A percentile compares a stretch with the other conserved stretches of the same genome.
phyloP scores from a whole-genome alignment of 2,888 invertebrate species.

The Dicyrtomina minuta region DNA sequence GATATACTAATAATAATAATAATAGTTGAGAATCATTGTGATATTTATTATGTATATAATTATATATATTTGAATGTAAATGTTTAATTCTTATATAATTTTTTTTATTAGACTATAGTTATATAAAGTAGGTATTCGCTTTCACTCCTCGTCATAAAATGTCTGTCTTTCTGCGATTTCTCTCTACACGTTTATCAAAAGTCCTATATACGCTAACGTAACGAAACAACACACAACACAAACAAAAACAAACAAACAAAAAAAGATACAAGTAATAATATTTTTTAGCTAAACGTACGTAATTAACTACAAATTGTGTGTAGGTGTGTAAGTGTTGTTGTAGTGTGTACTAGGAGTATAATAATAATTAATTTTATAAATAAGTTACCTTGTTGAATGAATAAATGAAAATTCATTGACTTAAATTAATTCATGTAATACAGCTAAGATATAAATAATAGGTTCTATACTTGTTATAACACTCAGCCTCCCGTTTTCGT shows the following conservation, averaged over 20 bases:
- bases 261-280: neutral
- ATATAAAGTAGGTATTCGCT: no score
- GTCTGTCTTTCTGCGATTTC: neutral
- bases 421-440: slow-evolving; percentile 3
- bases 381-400: slow-evolving; percentile 14
- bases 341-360: neutral
- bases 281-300: neutral
- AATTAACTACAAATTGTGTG: neutral
- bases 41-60: no score
- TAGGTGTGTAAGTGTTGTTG: neutral
- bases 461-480: neutral
- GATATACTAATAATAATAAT: no score
- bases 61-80: no score
- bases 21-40: no score
- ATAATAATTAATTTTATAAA: slow-evolving; percentile 7
- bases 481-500: slow-evolving; percentile 26
- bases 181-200: neutral
- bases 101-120: no score
- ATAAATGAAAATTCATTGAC: neutral
- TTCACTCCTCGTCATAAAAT: neutral
- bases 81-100: no score
- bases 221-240: neutral
- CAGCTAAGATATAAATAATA: neutral
- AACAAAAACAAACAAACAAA: neutral
- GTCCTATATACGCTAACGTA: no score